A percentile compares a stretch with the other conserved stretches of the same genome.
phyloP scores from a whole-genome alignment of 2,113 vertebrate species.

The Cheirogaleus medius region DNA sequence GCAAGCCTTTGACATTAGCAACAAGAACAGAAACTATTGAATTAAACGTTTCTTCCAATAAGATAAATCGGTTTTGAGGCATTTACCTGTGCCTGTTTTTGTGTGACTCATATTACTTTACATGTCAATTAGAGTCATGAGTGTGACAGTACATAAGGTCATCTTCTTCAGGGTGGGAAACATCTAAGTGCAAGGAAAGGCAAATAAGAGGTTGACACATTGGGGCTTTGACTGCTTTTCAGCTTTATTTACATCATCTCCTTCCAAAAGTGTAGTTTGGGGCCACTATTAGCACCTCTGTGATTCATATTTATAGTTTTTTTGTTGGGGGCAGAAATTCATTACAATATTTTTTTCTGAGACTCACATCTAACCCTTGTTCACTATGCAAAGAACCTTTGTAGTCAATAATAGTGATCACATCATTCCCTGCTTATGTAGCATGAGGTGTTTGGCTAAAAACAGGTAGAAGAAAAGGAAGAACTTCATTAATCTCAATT shows the following conservation, averaged over 20 bases:
- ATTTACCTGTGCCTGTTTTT: not conserved
- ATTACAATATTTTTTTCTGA: not conserved
- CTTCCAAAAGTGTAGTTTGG: not conserved
- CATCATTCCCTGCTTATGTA: not conserved
- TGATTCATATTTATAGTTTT: not conserved
- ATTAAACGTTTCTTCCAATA: not conserved
- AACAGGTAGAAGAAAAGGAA: slow-evolving; percentile 15
- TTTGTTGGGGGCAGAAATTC: not conserved
- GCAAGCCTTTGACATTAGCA: not conserved
- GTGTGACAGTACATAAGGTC: not conserved
- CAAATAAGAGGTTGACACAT: not conserved
- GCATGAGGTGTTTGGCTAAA: not conserved
- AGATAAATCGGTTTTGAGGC: not conserved
- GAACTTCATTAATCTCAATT: slow-evolving; percentile 50
- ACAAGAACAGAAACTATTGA: not conserved
- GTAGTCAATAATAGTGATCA: not conserved
- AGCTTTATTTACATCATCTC: not conserved
- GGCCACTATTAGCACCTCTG: not conserved
- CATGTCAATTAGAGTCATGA: not conserved
- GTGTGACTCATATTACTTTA: not conserved
- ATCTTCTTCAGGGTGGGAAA: not conserved
- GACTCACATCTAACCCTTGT: not conserved
- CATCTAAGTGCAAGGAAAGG: not conserved
- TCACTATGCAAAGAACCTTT: not conserved
- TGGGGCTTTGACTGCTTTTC: not conserved